These are phyloP conservation scores for Meleagris gallopavo DNA, from an alignment of 2,113 vertebrate genomes.

Conservation along the genomic window DNA sequence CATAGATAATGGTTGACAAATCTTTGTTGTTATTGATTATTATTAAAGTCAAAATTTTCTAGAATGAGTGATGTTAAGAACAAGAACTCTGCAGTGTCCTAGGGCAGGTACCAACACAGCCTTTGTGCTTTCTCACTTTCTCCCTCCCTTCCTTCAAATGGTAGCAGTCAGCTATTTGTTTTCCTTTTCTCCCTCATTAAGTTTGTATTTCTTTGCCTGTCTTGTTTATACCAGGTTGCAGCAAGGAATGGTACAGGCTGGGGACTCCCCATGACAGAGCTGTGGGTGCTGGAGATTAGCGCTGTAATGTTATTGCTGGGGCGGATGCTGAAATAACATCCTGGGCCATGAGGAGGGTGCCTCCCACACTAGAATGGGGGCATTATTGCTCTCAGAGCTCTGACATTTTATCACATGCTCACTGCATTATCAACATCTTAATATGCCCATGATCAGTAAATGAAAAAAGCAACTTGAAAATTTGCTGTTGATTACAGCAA, in stretches of 20 bases:
- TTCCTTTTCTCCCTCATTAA: background rate
- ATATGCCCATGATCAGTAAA: background rate
- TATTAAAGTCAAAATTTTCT: background rate
- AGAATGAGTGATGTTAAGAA: background rate
- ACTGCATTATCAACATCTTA: accelerated
- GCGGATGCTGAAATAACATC: background rate
- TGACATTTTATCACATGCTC: background rate
- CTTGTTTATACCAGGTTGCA: background rate
- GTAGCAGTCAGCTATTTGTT: background rate
- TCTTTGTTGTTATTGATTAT: background rate
- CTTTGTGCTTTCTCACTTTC: background rate
- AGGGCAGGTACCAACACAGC: background rate
- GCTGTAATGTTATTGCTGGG: accelerated
- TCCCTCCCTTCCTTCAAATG: background rate
- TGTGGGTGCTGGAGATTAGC: background rate
- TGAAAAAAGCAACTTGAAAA: background rate
- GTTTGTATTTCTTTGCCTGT: background rate
- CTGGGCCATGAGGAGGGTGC: background rate
- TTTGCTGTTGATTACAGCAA: background rate
- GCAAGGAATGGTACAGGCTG: too few relatives aligned
- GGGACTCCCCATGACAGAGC: background rate
- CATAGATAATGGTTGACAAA: background rate
- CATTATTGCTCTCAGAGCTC: background rate
- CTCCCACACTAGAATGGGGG: accelerated
- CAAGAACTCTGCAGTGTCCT: accelerated